Evolutionary conservation across 1,140 invertebrate species (phyloP).

Genomic region (Drosophila subpulchrella): DNA sequence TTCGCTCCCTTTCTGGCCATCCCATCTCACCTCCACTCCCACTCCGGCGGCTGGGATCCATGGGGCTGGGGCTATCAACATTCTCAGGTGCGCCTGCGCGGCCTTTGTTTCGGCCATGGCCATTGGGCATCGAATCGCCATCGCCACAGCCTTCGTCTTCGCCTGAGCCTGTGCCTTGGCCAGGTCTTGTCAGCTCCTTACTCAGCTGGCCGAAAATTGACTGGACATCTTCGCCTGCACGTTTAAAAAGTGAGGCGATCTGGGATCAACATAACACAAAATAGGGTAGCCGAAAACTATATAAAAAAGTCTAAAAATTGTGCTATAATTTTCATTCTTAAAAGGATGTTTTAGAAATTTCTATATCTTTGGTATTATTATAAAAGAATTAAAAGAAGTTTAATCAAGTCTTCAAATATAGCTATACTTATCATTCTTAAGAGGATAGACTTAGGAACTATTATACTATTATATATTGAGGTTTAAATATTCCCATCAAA

Average conservation of each 20-base stretch:
- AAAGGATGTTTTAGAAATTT: no score
- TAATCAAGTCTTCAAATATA: no score
- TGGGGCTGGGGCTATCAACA: conserved; percentile 75
- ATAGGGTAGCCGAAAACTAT: no score
- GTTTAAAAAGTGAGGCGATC: background rate
- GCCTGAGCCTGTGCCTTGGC: background rate
- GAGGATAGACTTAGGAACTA: no score
- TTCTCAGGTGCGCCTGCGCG: conserved; percentile 75
- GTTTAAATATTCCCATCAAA: no score
- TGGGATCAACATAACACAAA: no score
- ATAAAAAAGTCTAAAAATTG: no score
- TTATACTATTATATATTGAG: no score
- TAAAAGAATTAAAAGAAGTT: no score
- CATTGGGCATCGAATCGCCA: conserved; percentile 18
- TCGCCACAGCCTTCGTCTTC: background rate
- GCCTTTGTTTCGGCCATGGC: conserved; percentile 72
- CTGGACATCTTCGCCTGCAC: conserved; percentile 37
- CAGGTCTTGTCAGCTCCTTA: conserved; percentile 66
- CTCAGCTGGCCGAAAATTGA: conserved; percentile 66
- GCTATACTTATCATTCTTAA: no score
- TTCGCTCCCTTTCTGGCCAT: background rate
- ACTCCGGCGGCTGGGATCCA: conserved; percentile 54
- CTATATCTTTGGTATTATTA: no score
- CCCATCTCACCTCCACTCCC: conserved; percentile 1
- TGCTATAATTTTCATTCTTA: no score